A percentile compares a stretch with the other conserved stretches of the same genome.
Conservation (phyloP, 2,888 invertebrate species). For the Theodoxus fluviatilis region DNA sequence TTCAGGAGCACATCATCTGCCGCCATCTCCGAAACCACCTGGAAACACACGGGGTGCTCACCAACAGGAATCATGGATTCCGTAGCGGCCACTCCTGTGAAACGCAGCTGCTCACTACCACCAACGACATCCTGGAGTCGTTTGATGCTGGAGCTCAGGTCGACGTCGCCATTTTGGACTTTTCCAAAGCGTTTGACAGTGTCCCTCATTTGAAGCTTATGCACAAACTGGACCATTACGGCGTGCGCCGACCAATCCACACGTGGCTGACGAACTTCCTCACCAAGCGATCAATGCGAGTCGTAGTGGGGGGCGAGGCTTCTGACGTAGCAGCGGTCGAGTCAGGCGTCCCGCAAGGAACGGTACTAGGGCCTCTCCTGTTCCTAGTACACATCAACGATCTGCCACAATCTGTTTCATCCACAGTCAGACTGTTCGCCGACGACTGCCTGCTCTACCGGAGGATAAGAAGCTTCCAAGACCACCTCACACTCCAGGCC, state of each 20-base stretch:
- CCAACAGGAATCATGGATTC: slow-evolving; percentile 32
- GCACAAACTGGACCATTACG: not conserved
- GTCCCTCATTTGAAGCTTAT: not conserved
- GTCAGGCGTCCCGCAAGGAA: slow-evolving; percentile 16
- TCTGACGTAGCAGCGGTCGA: not conserved
- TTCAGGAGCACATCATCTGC: slow-evolving; percentile 33
- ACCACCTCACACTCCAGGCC: slow-evolving; percentile 12
- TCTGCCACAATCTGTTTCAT: not conserved
- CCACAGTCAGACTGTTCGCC: slow-evolving; percentile 6
- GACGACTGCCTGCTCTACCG: slow-evolving; percentile 19
- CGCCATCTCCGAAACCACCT: slow-evolving; percentile 31
- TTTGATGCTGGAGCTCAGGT: not conserved
- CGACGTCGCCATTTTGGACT: not conserved
- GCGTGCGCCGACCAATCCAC: not conserved
- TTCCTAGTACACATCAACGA: slow-evolving; percentile 21
- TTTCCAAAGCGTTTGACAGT: slow-evolving; percentile 1
- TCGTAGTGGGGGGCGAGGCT: not conserved
- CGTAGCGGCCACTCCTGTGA: slow-evolving; percentile 27
- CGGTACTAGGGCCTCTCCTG: slow-evolving; percentile 21
- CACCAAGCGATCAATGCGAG: not conserved
- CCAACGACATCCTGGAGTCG: not conserved
- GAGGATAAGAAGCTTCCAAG: not conserved
- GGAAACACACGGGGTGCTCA: slow-evolving; percentile 32
- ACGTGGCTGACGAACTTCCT: slow-evolving; percentile 13
- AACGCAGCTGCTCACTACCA: slow-evolving; percentile 29